Evolutionary conservation across 2,797 vertebrate species (phyloP), one percentile per base, ranked within the genome.

Genomic region (Natrix natrix): DNA sequence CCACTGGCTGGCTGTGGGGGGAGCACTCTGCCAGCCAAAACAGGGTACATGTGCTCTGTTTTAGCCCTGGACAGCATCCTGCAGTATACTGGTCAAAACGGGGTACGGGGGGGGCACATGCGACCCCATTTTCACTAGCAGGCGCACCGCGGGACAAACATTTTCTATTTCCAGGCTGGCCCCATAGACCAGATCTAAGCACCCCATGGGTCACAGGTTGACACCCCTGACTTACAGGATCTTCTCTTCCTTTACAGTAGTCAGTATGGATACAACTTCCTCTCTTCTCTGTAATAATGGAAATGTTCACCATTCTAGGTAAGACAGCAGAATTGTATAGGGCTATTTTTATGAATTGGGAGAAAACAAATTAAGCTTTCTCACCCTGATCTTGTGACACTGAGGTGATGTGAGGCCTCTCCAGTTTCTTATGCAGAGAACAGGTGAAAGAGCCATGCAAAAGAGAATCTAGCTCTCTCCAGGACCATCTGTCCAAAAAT

Each of bases 71-170:
- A 60, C 0, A 0, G 59, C 59, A 22, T 60, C 59, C 20, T 60
- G 6, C 6, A 60, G 8, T 0, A 60, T 28, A 10, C 1, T 1
- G 3, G 10, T 10, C 61, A 63, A 63, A 63, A 26, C 12, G 10
- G 61, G 61, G 10, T 4, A 1, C 1, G 10, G 1, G 60, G 24
- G 8, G 8, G 8, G 2, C 61, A 10, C 24, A 63, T 3, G 4
- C 0, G 10, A 8, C 24, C 61, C 24, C 3, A 10, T 63, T 63
- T 63, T 63, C 8, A 10, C 61, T 63, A 63, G 61, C 61, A 63
- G 61, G 12, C 8, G 24, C 24, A 63, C 1, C 3, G 0, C 0
- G 1, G 26, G 10, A 10, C 24, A 28, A 1, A 28, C 26, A 3
- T 63, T 63, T 12, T 26, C 26, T 63, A 28, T 63, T 28, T 63